Evolutionary conservation across 2,113 vertebrate genomes (phyloP).

Genomic region (Verasper variegatus): DNA sequence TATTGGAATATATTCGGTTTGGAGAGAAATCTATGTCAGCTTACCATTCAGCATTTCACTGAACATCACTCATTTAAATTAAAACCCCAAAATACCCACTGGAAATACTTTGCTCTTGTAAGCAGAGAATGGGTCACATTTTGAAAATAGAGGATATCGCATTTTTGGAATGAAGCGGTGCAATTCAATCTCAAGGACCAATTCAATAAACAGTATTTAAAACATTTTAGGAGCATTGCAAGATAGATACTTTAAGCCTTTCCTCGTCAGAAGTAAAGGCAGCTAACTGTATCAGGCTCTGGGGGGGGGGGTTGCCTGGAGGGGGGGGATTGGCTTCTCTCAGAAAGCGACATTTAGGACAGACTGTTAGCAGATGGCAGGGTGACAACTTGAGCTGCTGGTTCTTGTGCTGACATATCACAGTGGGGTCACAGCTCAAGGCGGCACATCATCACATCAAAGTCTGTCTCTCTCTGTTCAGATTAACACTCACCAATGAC

Average conservation of each 20-base stretch:
- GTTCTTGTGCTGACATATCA: conserved; percentile 62
- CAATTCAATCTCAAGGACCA: conserved; percentile 57
- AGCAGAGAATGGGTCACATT: conserved; percentile 39
- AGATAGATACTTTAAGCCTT: conserved; percentile 41
- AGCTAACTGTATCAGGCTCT: conserved; percentile 23
- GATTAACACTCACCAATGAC: conserved; percentile 44
- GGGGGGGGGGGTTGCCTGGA: conserved; percentile 17
- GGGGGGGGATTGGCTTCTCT: conserved; percentile 25
- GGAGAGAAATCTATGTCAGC: conserved; percentile 28
- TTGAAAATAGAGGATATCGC: conserved; percentile 37
- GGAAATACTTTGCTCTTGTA: conserved; percentile 38
- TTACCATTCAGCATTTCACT: conserved; percentile 30
- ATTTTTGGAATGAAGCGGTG: conserved; percentile 59
- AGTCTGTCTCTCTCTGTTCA: conserved; percentile 24
- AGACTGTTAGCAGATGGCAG: conserved; percentile 61
- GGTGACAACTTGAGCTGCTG: conserved; percentile 66
- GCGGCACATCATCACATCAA: conserved; percentile 52
- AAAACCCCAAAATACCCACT: conserved; percentile 43
- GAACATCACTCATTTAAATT: conserved; percentile 32
- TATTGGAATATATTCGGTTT: conserved; percentile 35
- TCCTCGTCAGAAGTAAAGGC: conserved; percentile 29
- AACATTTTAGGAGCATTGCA: conserved; percentile 42
- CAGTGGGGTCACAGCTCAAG: conserved; percentile 56
- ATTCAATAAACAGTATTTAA: conserved; percentile 48
- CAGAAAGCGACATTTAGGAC: conserved; percentile 57